Conservation (phyloP, 37 sponge, comb jelly and placozoan genomes). For the Geodia barretti region DNA sequence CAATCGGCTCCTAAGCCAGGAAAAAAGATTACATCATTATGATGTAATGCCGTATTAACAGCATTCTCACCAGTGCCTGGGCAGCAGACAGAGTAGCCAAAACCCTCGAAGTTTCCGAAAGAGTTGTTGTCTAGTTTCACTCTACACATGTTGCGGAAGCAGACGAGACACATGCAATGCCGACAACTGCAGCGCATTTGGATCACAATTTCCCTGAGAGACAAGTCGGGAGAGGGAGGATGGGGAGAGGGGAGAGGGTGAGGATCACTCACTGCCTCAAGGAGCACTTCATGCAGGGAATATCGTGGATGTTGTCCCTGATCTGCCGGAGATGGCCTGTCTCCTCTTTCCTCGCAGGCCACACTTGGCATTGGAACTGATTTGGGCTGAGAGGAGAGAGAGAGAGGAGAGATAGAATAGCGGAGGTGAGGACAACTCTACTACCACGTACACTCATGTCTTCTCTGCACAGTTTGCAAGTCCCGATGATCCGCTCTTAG, state of each 20-base stretch:
- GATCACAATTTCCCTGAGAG: conserved; percentile 34
- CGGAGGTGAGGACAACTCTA: not conserved
- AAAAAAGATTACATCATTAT: not conserved
- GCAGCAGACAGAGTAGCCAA: conserved; percentile 64
- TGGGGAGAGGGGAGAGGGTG: not conserved
- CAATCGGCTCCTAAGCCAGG: conserved; percentile 28
- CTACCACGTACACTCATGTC: not conserved
- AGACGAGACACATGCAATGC: conserved; percentile 53
- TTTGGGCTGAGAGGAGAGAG: conserved; percentile 24
- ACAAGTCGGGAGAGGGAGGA: not conserved
- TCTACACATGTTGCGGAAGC: conserved; percentile 44
- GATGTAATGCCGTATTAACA: not conserved
- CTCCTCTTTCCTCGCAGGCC: conserved; percentile 13
- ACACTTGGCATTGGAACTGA: conserved; percentile 37
- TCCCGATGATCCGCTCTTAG: conserved; percentile 6
- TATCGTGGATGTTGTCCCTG: conserved; percentile 23
- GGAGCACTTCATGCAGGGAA: conserved; percentile 61
- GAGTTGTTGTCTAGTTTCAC: conserved; percentile 20
- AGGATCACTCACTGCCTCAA: conserved; percentile 17
- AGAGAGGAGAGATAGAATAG: not conserved
- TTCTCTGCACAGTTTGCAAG: conserved; percentile 2
- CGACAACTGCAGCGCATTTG: conserved; percentile 19
- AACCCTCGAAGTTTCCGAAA: conserved; percentile 33
- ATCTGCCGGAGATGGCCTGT: conserved; percentile 20
- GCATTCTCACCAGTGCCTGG: conserved; percentile 43